Base-by-base conservation (phyloP, 2,113 vertebrate genomes). In the Buteo buteo region DNA sequence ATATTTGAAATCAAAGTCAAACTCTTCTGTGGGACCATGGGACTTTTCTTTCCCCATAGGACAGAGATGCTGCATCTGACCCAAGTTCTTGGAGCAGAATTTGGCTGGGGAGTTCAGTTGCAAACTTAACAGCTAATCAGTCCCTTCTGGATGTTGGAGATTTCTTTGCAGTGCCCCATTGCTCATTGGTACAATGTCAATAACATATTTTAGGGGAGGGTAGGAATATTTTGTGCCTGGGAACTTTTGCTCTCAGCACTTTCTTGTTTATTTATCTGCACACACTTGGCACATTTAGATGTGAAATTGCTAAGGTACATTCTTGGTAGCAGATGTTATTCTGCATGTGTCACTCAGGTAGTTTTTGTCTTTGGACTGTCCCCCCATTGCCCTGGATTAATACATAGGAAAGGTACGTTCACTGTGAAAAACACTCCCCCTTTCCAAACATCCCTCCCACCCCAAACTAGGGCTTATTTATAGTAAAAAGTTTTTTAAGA, bases 31-130 rank as follows among this genome's bases (percentile, higher is more conserved):
- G 24, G 24, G 16, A 45, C 21, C 34, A 2, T 24, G 9, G 2
- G 36, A 62, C 24, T 13, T 42, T 19, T 49, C 24, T 26, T 36
- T 50, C 11, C 4, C 42, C 0, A 0, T 4, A 7, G 13, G 19
- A 62, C 7, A 26, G 38, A 67, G 38, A 25, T 1, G 0, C 18
- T 49, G 8, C 3, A 0, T n/a, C 6, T 26, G 15, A 20, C 16
- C 6, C 19, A 20, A 44, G 19, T n/a, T 7, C 13, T 78, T 42
- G 32, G 26, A 47, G 7, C 4, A 38, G 28, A 65, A 44, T 52
- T 65, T 36, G 7, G 2, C 10, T 34, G 18, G 24, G 20, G 0
- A 0, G 0, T 58, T 50, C 50, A 45, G 13, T 21, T 61, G 20
- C 38, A 73, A 73, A 47, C 7, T 8, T 9, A 70, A 42, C 1